phyloP scores from a whole-genome alignment of 2,888 invertebrate species.

The Drosophila robusta region DNA sequence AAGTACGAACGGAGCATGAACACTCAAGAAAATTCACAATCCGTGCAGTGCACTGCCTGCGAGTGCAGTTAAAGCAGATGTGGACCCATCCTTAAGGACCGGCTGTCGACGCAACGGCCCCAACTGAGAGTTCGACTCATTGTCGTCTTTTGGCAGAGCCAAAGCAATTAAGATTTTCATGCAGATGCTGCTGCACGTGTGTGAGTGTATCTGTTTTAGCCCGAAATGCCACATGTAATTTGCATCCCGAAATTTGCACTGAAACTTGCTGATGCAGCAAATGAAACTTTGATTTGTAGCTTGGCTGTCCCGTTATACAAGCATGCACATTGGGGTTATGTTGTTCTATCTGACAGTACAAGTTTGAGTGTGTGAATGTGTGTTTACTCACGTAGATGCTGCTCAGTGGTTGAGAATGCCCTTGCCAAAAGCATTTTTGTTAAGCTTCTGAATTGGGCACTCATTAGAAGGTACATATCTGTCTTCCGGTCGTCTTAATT shows the following conservation, averaged over 20 bases:
- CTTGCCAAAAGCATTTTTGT: slow-evolving; percentile 6
- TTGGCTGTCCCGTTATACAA: slow-evolving; percentile 51
- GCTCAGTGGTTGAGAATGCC: slow-evolving; percentile 28
- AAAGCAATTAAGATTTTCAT: slow-evolving; percentile 65
- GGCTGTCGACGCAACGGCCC: slow-evolving; percentile 3
- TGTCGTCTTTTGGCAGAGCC: slow-evolving; percentile 41
- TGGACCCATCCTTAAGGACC: slow-evolving; percentile 25
- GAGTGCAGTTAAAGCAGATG: slow-evolving; percentile 11
- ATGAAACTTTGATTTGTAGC: slow-evolving; percentile 71
- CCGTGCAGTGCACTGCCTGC: slow-evolving; percentile 2
- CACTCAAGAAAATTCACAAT: slow-evolving; percentile 5
- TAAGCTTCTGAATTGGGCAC: slow-evolving; percentile 25
- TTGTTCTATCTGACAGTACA: slow-evolving; percentile 15
- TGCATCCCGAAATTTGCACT: slow-evolving; percentile 60
- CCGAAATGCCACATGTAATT: slow-evolving; percentile 56
- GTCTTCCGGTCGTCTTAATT: background rate
- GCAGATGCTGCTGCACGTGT: slow-evolving; percentile 35
- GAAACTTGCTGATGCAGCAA: slow-evolving; percentile 69
- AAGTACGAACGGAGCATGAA: slow-evolving; percentile 6
- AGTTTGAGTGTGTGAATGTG: background rate
- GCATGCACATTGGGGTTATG: slow-evolving; percentile 67
- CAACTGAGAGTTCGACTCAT: slow-evolving; percentile 32
- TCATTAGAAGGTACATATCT: slow-evolving; percentile 17
- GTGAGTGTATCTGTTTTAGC: slow-evolving; percentile 14
- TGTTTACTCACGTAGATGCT: slow-evolving; percentile 56